Base-by-base conservation (phyloP, 2,113 vertebrate genomes). In the Toxostoma redivivum region DNA sequence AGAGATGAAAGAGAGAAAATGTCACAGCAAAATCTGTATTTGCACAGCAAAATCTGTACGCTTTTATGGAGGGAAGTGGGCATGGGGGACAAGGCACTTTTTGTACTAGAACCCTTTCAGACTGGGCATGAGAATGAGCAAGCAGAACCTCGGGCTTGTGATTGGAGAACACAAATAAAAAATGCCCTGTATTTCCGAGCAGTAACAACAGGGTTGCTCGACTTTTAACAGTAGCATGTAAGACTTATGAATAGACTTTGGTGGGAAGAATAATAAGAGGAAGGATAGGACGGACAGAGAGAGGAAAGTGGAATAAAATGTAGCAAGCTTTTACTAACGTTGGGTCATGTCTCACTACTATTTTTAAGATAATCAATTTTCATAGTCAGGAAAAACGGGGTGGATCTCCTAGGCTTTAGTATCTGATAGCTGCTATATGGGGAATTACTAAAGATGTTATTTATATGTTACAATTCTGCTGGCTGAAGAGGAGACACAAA, bases 311-410 rank as follows among this genome's bases (percentile, higher is more conserved):
- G 33, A 83, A 80, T 53, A 73, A 91, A 88, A 81, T 30, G 10
- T 67, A 61, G 45, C 20, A 61, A 83, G 50, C 23, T 80, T 85
- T 80, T 69, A 51, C 58, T 40, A 76, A 13, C 54, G 10, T 42
- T 37, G 21, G 21, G 27, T 88, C 15, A 3, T 48, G 22, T 83
- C 76, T 56, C 74, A n/a, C 28, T 82, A 27, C 69, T 86, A 62
- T 92, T 95, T 95, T 92, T 83, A 88, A 77, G 62, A 77, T 88
- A 66, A 92, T 83, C 33, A 37, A 15, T 94, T 88, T 88, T 92
- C 67, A 57, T 50, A 86, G 74, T 66, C 66, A 66, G 62, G 42
- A 56, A 70, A 86, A 86, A 86, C 35, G 30, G 86, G 28, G 45
- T 74, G 54, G 42, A 58, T 77, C 58, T 86, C 71, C 58, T 38